Percentiles rank a stretch among this genome's conserved stretches.
These are phyloP conservation scores for Molothrus ater DNA, from an alignment of 2,797 vertebrate species.

Conservation along the genomic window DNA sequence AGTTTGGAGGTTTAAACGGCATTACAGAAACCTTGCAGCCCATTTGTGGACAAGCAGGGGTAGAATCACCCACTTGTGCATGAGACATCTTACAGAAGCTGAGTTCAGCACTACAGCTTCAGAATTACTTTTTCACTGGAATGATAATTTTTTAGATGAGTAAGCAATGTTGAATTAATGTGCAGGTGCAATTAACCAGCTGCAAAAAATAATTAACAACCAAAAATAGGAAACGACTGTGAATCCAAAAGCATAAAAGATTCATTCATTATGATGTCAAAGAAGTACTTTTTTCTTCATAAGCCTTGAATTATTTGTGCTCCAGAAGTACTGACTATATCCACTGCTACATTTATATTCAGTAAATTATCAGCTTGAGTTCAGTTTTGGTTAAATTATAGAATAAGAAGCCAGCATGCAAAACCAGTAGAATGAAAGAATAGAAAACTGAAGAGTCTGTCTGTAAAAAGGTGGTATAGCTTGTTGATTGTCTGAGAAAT, in stretches of 20 bases:
- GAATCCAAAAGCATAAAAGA: not conserved
- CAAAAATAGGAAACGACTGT: not conserved
- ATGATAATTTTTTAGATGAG: not conserved
- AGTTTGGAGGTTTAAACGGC: not conserved
- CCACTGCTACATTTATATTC: not conserved
- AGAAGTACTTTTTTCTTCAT: not conserved
- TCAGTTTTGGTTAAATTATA: not conserved
- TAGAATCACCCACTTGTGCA: not conserved
- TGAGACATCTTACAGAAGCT: not conserved
- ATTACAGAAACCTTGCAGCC: not conserved
- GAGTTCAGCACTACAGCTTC: not conserved
- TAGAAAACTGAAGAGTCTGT: not conserved
- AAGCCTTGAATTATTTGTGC: not conserved
- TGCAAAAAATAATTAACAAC: not conserved
- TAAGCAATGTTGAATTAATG: not conserved
- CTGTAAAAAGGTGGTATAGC: not conserved
- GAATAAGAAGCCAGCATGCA: not conserved
- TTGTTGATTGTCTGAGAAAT: not conserved
- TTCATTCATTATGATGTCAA: not conserved
- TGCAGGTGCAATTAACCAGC: slow-evolving; percentile 18
- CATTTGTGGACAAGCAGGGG: not conserved
- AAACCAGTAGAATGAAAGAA: not conserved
- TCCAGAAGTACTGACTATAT: not conserved
- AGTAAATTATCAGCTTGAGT: not conserved
- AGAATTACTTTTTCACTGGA: not conserved